Base-by-base conservation (phyloP, 2,888 invertebrate genomes). In the Tetragnatha montana region DNA sequence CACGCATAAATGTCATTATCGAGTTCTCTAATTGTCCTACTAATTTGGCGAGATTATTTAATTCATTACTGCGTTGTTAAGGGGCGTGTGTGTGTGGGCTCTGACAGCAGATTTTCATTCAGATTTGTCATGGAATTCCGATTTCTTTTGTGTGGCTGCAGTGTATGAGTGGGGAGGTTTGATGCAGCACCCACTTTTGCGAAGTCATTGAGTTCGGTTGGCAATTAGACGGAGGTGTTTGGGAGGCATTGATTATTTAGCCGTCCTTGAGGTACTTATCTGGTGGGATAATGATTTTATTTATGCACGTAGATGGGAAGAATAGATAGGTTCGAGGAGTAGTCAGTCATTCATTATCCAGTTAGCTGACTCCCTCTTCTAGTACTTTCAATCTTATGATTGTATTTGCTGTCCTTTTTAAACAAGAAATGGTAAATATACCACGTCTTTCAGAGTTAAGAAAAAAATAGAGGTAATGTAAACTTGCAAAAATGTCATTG, bases 1-100 rank as follows among this genome's bases (percentile, higher is more conserved):
- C 81, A 81, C 81, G 81, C 81, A 81, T 81, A 71, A 81, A 81
- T 81, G 81, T 81, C 81, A 47, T 81, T 81, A 81, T 81, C 81
- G 81, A 81, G 81, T 73, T 81, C 71, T 81, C 51, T 81, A 81
- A 81, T 81, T 81, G 71, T 71, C 73, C 81, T 50, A 71, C 81
- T 81, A 81, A 81, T 81, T 81, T 71, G 50, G 49, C 51, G 71
- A 81, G 70, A 81, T 81, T 81, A 81, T 81, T 81, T 81, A 81
- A 81, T 81, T 81, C 81, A 81, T 81, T 81, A 81, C 49, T 71
- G 51, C 51, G 21, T 47, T 50, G 50, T 73, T 8, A 47, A 35
- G 51, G 81, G 81, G 81, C 81, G 81, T 81, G 60, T 60, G 60
- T 60, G 35, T 35, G 60, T 60, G 17, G 60, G 60, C 17, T 10